These are phyloP conservation scores for Acholoe squamosa DNA, from an alignment of 2,888 invertebrate species.

Conservation along the genomic window DNA sequence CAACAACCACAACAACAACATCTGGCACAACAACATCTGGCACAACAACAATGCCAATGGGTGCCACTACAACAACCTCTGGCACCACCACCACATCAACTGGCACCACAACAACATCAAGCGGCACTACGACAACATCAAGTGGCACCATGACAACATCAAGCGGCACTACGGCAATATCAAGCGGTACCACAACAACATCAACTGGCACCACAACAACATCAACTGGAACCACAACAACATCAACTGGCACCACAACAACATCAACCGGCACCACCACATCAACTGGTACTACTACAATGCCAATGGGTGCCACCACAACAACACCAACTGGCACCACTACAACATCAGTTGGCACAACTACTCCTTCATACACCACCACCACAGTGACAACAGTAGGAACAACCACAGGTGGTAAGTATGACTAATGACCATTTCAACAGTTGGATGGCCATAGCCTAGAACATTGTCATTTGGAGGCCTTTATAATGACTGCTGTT, in stretches of 20 bases:
- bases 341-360: slow-evolving; percentile 12
- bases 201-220: background rate
- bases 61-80: background rate
- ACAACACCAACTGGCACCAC: slow-evolving; percentile 27
- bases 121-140: background rate
- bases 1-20: slow-evolving; percentile 16
- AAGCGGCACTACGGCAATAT: background rate
- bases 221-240: slow-evolving; percentile 15
- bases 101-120: slow-evolving; percentile 23
- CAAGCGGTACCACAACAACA: background rate
- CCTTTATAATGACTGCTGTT: too few relatives aligned
- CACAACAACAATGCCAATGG: too few relatives aligned
- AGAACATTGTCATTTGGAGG: too few relatives aligned
- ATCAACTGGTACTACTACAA: background rate
- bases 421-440: background rate
- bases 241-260: background rate
- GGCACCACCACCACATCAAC: background rate
- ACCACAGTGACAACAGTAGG: background rate
- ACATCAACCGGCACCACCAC: background rate
- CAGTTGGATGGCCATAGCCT: too few relatives aligned
- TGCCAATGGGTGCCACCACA: background rate
- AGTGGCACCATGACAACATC: slow-evolving; percentile 28
- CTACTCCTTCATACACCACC: slow-evolving; percentile 8
- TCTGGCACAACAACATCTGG: background rate
- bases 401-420: slow-evolving; percentile 31